Conservation (phyloP, 1,140 invertebrate species). For the Drosophila sechellia region DNA sequence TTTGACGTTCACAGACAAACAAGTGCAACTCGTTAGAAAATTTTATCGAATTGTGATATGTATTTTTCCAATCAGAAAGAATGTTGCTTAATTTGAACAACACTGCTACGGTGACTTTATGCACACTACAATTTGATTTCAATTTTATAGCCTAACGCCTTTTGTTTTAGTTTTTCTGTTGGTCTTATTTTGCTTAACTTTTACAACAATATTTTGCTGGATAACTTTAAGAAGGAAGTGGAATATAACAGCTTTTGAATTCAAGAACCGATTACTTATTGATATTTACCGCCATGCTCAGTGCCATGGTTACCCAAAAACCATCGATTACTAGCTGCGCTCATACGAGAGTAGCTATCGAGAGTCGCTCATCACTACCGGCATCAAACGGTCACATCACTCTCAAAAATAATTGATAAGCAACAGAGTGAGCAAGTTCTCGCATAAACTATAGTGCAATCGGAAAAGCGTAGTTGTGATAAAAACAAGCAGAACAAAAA, state of each 20-base stretch:
- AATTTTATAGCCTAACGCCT: too few relatives aligned
- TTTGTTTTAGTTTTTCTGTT: too few relatives aligned
- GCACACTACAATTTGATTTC: too few relatives aligned
- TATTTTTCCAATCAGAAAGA: too few relatives aligned
- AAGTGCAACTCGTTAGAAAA: background rate
- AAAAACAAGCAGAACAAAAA: constrained; percentile 18
- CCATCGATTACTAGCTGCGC: background rate
- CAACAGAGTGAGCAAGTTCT: constrained; percentile 4
- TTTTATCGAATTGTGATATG: background rate
- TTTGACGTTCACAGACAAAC: background rate
- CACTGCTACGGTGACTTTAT: too few relatives aligned
- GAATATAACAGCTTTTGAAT: too few relatives aligned
- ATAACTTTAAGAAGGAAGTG: background rate
- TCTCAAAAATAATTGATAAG: constrained; percentile 21
- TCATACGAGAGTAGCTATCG: background rate
- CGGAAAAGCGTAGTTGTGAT: constrained; percentile 34
- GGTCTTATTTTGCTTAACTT: too few relatives aligned
- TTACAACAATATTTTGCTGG: background rate
- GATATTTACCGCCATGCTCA: constrained; percentile 46
- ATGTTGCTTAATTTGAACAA: too few relatives aligned
- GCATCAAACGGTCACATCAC: constrained; percentile 10
- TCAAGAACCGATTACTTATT: background rate
- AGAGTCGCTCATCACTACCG: background rate
- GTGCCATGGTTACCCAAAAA: background rate
- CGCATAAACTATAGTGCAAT: constrained; percentile 2